A percentile compares a stretch with the other conserved stretches of the same genome.
These are phyloP conservation scores for Tetranychus cinnabarinus DNA, from an alignment of 1,140 invertebrate genomes.

Conservation along the genomic window DNA sequence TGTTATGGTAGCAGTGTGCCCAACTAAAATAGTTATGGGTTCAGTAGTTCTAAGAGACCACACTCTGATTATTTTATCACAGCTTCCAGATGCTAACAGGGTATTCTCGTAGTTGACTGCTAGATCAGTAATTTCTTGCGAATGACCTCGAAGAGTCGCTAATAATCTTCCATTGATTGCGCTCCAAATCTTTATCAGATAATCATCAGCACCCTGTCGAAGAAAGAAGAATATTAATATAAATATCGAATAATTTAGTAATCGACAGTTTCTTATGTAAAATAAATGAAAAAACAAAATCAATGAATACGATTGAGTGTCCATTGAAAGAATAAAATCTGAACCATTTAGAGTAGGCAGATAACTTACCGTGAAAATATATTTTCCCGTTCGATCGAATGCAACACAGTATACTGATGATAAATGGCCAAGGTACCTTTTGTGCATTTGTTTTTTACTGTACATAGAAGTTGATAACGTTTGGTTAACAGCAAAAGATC, in stretches of 20 bases:
- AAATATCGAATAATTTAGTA: not conserved
- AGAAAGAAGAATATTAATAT: conserved; percentile 4
- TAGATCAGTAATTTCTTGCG: conserved; percentile 86
- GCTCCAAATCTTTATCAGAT: conserved; percentile 88
- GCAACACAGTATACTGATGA: conserved; percentile 87
- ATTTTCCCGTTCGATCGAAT: conserved; percentile 75
- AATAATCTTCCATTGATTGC: conserved; percentile 62
- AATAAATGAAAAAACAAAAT: not conserved
- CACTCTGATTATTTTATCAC: conserved; percentile 55
- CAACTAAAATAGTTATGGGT: conserved; percentile 44
- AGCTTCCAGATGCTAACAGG: conserved; percentile 57
- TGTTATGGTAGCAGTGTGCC: conserved; percentile 74
- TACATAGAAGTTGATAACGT: conserved; percentile 45
- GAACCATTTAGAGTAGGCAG: not conserved
- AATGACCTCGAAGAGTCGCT: conserved; percentile 70
- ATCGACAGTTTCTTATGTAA: not conserved
- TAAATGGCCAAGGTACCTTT: conserved; percentile 70
- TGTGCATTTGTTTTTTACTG: conserved; percentile 29
- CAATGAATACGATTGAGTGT: too few species aligned
- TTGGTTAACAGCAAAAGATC: conserved; percentile 31
- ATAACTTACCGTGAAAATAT: conserved; percentile 56
- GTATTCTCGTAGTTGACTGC: conserved; percentile 79
- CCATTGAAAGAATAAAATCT: not conserved
- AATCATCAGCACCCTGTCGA: conserved; percentile 72
- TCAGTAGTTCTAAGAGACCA: conserved; percentile 73